phyloP scores from a whole-genome alignment of 2,797 vertebrate genomes.

The Onychomys torridus region DNA sequence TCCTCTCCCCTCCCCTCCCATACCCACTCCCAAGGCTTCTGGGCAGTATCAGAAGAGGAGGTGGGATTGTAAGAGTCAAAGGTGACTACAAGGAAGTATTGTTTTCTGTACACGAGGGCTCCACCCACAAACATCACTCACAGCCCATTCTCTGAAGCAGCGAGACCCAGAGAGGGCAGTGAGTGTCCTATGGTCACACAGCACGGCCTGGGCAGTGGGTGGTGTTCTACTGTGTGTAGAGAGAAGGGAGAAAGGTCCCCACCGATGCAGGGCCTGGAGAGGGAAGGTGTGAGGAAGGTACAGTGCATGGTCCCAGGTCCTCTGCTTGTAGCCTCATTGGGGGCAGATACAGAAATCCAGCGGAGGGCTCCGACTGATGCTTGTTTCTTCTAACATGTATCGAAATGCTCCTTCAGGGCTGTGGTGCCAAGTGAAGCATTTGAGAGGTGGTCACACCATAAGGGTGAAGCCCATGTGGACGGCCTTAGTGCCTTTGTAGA shows the following conservation, averaged over 20 bases:
- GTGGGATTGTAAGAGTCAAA: not conserved
- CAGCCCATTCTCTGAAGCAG: not conserved
- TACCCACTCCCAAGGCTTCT: not conserved
- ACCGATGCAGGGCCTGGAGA: not conserved
- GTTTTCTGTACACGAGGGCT: not conserved
- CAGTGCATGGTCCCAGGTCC: not conserved
- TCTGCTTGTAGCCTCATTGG: accelerated
- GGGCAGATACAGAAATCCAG: accelerated
- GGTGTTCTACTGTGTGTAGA: not conserved
- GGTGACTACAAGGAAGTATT: not conserved
- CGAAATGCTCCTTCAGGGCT: not conserved
- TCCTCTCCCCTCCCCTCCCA: not conserved
- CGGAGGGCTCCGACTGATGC: accelerated
- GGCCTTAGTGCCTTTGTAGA: not conserved
- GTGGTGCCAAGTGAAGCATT: not conserved
- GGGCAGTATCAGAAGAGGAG: not conserved
- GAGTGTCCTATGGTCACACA: not conserved
- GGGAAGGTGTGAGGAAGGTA: not conserved
- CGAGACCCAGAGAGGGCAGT: not conserved
- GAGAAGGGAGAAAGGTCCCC: not conserved
- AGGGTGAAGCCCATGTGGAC: not conserved
- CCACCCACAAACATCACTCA: not conserved
- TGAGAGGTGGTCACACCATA: not conserved
- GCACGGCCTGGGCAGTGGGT: not conserved
- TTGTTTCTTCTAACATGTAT: not conserved